Evolutionary conservation across 1,140 invertebrate species (phyloP).

Genomic region (Tachypleus tridentatus): DNA sequence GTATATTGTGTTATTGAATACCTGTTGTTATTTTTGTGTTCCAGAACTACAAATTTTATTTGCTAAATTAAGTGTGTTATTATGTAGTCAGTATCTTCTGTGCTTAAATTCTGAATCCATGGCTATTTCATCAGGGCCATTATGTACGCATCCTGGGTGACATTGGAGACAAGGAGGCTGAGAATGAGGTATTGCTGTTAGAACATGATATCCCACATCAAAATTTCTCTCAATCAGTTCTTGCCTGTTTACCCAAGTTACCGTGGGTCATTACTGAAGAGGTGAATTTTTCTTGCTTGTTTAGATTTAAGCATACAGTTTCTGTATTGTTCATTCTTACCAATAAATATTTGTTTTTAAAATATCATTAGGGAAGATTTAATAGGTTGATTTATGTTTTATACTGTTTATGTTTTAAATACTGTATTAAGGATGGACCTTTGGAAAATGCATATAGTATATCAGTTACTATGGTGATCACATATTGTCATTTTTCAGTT

Average conservation of each 20-base stretch:
- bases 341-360: background rate
- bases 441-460: too few species aligned
- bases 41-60: too few species aligned
- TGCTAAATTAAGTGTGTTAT: too few species aligned
- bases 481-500: too few species aligned
- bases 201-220: constrained; percentile 96
- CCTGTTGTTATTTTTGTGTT: too few species aligned
- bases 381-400: background rate
- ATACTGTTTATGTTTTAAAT: too few species aligned
- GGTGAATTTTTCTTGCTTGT: constrained; percentile 35
- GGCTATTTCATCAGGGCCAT: constrained; percentile 50
- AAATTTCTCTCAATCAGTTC: constrained; percentile 84
- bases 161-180: constrained; percentile 75
- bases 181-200: constrained; percentile 83
- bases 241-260: constrained; percentile 77
- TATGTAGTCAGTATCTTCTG: too few species aligned
- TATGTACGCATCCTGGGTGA: constrained; percentile 73
- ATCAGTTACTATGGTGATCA: too few species aligned
- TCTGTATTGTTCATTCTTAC: too few species aligned
- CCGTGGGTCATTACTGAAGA: constrained; percentile 80
- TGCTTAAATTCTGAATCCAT: too few species aligned
- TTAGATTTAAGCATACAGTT: background rate
- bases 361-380: constrained; percentile 5
- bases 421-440: too few species aligned
- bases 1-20: too few species aligned